Base-by-base conservation (phyloP, 2,888 invertebrate species). In the Argyra leucocephala region DNA sequence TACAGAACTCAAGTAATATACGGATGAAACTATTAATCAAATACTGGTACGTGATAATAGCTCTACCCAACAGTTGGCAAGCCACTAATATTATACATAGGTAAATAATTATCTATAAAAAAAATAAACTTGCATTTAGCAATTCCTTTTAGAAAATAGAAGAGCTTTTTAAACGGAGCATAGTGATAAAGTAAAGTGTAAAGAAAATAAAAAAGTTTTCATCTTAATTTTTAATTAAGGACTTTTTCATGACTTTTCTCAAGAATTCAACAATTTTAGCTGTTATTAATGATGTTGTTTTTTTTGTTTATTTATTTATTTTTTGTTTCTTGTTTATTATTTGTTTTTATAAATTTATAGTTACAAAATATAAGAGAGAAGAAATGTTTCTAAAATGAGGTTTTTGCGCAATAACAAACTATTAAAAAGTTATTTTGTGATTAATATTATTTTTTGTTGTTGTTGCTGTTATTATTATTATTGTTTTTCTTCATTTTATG, bases 381-480 rank as follows among this genome's bases (percentile, higher is more conserved):
- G 15, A 37, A 37, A 37, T 37, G 37, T 37, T 37, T n/a, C n/a
- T n/a, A n/a, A n/a, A n/a, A 5, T 48, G 48, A 5, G 12, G 12
- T 48, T 48, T 48, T 48, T 48, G 48, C 48, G 48, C 48, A 48
- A 48, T 48, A 48, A 48, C 18, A 48, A 48, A 48, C 48, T 48
- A 48, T 48, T 48, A 48, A 48, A 48, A 48, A 48, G 48, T 48
- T 48, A 48, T 48, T 48, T 48, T 48, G 15, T 48, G 48, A 18
- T 48, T 48, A 31, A 10, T 48, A 48, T 15, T 48, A 48, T 48
- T 48, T 15, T 48, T 48, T 31, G 3, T 31, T 31, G 1, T 26
- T 26, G 26, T 26, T 26, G n/a, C n/a, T n/a, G n/a, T n/a, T n/a
- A n/a, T 26, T 26, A 4, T 26, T 31, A 7, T 31, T 31, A 7